Evolutionary conservation across 2,113 vertebrate genomes (phyloP).

Genomic region (Caracal caracal): DNA sequence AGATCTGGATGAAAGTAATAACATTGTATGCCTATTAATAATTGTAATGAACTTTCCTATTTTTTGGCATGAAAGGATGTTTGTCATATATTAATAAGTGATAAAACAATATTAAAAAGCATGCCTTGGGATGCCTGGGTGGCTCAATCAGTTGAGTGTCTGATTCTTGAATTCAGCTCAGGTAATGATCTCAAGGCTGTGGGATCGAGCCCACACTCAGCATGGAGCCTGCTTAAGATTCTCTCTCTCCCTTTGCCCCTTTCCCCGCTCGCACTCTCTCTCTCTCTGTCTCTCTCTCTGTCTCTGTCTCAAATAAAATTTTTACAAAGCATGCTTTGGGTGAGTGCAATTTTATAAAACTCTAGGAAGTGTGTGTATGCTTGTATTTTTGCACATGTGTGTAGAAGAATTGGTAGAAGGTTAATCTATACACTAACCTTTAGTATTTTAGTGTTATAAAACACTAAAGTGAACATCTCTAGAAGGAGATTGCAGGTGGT

Average conservation of each 20-base stretch:
- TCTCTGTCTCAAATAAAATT: too few relatives aligned
- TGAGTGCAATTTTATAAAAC: not conserved
- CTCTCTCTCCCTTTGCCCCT: too few relatives aligned
- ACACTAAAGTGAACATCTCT: not conserved
- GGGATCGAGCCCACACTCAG: too few relatives aligned
- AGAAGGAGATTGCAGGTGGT: not conserved
- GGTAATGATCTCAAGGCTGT: too few relatives aligned
- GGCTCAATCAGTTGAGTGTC: too few relatives aligned
- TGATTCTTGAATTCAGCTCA: too few relatives aligned
- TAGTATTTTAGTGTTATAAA: not conserved
- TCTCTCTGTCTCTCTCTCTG: too few relatives aligned
- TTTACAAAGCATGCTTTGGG: not conserved
- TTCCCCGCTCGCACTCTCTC: too few relatives aligned
- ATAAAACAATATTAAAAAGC: slow-evolving; percentile 6
- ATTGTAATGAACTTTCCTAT: not conserved
- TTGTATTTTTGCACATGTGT: not conserved
- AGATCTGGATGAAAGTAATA: not conserved
- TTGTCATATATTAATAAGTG: not conserved
- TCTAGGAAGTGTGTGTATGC: not conserved
- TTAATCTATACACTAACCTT: not conserved
- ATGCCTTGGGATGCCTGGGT: not conserved
- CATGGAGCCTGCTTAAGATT: too few relatives aligned
- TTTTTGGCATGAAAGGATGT: not conserved
- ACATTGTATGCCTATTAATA: not conserved
- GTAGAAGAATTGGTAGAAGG: not conserved